These are phyloP conservation scores for Tetropium fuscum DNA, from an alignment of 2,888 invertebrate genomes.

Conservation along the genomic window DNA sequence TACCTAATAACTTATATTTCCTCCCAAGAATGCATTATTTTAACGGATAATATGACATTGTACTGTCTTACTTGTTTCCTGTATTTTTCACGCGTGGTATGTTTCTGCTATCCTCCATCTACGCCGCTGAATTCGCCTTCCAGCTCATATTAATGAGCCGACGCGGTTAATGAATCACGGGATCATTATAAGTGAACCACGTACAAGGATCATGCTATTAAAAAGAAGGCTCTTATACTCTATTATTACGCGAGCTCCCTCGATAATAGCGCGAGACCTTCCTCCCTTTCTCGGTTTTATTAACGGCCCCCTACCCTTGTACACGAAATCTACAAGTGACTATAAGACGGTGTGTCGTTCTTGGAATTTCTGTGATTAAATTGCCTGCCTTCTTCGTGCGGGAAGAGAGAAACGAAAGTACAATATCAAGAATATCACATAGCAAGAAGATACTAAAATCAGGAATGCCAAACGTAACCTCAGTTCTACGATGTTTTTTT, in stretches of 20 bases:
- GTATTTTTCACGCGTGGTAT: no score
- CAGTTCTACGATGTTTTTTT: no score
- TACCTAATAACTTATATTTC: no score
- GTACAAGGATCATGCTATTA: constrained; percentile 56
- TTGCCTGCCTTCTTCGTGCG: background rate
- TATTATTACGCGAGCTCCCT: constrained; percentile 55
- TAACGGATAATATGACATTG: no score
- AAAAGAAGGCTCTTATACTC: constrained; percentile 58
- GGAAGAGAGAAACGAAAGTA: no score
- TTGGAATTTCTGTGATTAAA: background rate
- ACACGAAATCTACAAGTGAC: constrained; percentile 12
- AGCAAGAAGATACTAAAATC: no score
- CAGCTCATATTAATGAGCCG: constrained; percentile 61
- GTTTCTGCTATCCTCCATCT: background rate
- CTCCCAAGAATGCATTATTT: no score
- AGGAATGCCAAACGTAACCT: no score
- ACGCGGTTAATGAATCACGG: constrained; percentile 62
- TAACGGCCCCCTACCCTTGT: constrained; percentile 14
- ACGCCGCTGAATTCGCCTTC: constrained; percentile 39
- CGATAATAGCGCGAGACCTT: constrained; percentile 23
- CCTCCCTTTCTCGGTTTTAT: constrained; percentile 17
- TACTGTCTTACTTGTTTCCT: no score
- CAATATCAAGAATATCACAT: no score
- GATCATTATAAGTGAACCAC: constrained; percentile 61
- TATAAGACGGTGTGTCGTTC: constrained; percentile 5